Percentiles rank a stretch among this genome's conserved stretches.
Conservation (phyloP, 30 jellyfish, hydroid and myxozoan species). For the Aurelia sp. region DNA sequence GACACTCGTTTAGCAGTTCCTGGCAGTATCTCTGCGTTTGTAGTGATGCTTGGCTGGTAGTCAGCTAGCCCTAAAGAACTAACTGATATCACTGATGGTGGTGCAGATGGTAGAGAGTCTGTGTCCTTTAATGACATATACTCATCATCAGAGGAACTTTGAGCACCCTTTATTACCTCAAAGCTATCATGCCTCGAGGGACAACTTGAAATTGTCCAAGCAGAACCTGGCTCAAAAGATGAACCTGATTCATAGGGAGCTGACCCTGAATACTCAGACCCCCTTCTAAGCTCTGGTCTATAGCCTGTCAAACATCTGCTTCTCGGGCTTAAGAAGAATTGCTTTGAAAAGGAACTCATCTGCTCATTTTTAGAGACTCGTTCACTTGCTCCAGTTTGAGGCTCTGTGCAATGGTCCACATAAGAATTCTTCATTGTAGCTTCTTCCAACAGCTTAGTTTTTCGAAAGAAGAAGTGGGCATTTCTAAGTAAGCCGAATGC, state of each 20-base stretch:
- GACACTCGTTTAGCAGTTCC: conserved; percentile 53
- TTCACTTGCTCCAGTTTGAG: neutral
- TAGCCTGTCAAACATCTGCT: conserved; percentile 5
- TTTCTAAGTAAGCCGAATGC: conserved; percentile 44
- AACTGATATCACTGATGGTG: conserved; percentile 15
- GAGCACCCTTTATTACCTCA: conserved; percentile 57
- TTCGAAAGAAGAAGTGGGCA: conserved; percentile 27
- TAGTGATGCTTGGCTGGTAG: conserved; percentile 5
- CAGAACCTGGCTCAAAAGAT: conserved; percentile 44
- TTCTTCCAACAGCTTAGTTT: conserved; percentile 15
- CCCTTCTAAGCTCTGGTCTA: neutral
- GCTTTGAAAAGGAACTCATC: conserved; percentile 2
- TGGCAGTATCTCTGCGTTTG: conserved; percentile 27
- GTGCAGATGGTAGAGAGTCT: conserved; percentile 37
- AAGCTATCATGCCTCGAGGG: conserved; percentile 56
- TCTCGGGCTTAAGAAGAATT: conserved; percentile 16
- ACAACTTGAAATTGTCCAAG: conserved; percentile 47
- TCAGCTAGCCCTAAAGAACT: conserved; percentile 27
- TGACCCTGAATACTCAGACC: neutral
- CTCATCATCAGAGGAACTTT: conserved; percentile 64
- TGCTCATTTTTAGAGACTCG: neutral
- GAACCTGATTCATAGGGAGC: conserved; percentile 1
- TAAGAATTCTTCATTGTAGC: neutral
- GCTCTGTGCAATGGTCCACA: neutral
- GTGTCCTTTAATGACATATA: conserved; percentile 38